These are phyloP conservation scores for Lycocerus yunnanus DNA, from an alignment of 2,888 invertebrate species.

Conservation along the genomic window DNA sequence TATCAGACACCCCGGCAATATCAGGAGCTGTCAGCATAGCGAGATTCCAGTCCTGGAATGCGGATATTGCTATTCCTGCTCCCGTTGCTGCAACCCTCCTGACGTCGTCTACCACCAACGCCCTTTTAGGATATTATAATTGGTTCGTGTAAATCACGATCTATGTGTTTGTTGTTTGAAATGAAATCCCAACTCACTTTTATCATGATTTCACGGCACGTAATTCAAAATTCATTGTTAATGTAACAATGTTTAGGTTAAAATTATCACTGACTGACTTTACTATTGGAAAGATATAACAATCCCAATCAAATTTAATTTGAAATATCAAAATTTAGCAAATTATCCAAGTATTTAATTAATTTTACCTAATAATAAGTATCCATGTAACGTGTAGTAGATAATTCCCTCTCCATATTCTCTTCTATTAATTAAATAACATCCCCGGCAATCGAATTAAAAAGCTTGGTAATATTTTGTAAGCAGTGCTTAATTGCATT, in stretches of 20 bases:
- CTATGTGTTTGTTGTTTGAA: constrained; percentile 29
- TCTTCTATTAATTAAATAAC: neutral
- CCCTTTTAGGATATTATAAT: constrained; percentile 41
- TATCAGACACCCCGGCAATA: constrained; percentile 51
- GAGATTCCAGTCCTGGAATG: constrained; percentile 54
- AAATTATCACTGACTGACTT: neutral
- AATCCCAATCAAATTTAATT: neutral
- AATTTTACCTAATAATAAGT: neutral
- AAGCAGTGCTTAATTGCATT: neutral
- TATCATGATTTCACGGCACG: constrained; percentile 15
- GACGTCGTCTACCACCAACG: constrained; percentile 30
- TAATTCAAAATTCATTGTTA: constrained; percentile 5
- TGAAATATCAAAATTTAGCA: neutral
- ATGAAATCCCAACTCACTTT: constrained; percentile 29
- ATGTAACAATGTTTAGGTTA: neutral
- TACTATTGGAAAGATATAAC: neutral
- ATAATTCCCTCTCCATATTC: too few relatives aligned
- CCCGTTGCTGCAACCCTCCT: constrained; percentile 33
- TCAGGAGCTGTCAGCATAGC: constrained; percentile 41
- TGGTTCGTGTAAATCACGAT: constrained; percentile 44
- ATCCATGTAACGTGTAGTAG: too few relatives aligned
- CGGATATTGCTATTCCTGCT: constrained; percentile 52
- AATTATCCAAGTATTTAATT: neutral
- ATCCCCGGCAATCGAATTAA: neutral
- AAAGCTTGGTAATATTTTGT: neutral